phyloP scores from a whole-genome alignment of 2,797 vertebrate genomes.

The Aselliscus stoliczkanus region DNA sequence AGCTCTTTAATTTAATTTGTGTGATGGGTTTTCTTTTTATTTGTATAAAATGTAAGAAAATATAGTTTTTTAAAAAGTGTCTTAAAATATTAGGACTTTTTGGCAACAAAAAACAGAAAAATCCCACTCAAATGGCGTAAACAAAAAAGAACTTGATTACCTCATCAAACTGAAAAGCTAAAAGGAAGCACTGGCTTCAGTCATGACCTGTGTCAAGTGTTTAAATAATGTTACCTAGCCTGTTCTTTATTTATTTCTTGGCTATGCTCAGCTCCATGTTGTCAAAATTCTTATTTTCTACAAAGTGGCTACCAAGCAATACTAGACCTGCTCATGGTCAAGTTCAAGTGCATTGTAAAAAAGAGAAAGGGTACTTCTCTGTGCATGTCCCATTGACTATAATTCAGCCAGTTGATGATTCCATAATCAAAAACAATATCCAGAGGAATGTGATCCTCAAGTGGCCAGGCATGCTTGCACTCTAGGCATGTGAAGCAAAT shows the following conservation, averaged over 20 bases:
- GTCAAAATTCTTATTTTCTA: neutral
- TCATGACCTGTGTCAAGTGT: fast-evolving
- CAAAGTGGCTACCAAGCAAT: neutral
- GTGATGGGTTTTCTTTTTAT: neutral
- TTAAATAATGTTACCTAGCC: neutral
- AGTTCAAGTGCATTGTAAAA: neutral
- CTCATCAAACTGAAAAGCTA: neutral
- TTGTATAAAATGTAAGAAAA: neutral
- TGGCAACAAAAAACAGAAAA: neutral
- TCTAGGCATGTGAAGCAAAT: neutral
- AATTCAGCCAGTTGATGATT: neutral
- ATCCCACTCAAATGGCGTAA: neutral
- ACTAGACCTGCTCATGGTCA: neutral
- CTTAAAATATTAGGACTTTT: neutral
- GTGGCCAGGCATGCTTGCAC: neutral
- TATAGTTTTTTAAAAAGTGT: neutral
- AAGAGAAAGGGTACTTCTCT: neutral
- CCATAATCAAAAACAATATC: neutral
- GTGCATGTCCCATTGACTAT: neutral
- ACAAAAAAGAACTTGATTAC: neutral
- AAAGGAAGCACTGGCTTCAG: neutral
- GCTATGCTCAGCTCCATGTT: neutral
- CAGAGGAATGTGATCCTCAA: neutral
- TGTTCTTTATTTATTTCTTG: neutral
- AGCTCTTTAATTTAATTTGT: neutral